Evolutionary conservation across 92 coral and sea anemone genomes (phyloP).

Genomic region (Parazoanthus darwini): DNA sequence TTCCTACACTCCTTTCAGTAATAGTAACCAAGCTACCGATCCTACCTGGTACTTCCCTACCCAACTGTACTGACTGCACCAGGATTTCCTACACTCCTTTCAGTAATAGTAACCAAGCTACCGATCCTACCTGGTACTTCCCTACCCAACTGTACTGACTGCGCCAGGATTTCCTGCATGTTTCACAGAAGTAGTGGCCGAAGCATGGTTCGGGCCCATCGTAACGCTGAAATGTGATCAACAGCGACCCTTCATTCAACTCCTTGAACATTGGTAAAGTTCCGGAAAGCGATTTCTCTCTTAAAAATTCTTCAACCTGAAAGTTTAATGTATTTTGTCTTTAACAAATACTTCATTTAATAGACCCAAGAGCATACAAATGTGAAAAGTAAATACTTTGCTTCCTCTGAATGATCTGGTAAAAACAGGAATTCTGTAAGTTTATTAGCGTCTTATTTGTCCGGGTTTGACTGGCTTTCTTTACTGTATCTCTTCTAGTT

Average conservation of each 20-base stretch:
- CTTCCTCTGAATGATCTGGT: not conserved
- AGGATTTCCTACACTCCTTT: not conserved
- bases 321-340: not conserved
- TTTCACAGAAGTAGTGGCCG: slow-evolving; percentile 49
- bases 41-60: not conserved
- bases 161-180: slow-evolving; percentile 26
- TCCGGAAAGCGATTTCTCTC: not conserved
- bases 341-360: no score
- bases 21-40: slow-evolving; percentile 26
- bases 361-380: no score
- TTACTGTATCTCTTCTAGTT: not conserved
- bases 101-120: slow-evolving; percentile 37
- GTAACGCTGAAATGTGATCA: slow-evolving; percentile 46
- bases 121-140: slow-evolving; percentile 21
- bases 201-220: slow-evolving; percentile 35
- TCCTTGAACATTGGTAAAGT: not conserved
- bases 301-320: slow-evolving; percentile 24
- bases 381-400: no score
- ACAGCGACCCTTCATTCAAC: slow-evolving; percentile 46
- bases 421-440: no score
- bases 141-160: slow-evolving; percentile 24
- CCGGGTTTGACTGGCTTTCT: not conserved
- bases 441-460: not conserved
- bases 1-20: no score
- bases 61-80: not conserved